Evolutionary conservation across 2,113 vertebrate genomes (phyloP), one percentile per base, ranked within the genome.

Genomic region (Nipponia nippon): DNA sequence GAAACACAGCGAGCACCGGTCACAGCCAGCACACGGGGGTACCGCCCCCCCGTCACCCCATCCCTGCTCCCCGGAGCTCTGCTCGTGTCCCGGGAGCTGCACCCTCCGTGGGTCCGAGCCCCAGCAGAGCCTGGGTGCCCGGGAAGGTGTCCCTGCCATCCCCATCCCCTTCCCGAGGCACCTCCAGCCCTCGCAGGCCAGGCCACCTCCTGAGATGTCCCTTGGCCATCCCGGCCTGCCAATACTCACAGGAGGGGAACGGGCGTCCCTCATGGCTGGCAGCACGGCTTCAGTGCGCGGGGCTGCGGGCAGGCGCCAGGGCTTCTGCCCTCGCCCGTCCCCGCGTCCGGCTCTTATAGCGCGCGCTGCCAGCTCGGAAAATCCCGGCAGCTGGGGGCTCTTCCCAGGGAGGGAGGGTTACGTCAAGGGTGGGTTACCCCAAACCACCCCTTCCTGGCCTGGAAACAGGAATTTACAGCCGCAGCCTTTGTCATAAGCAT

Each of bases 241-340:
- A 7, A 13, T 46, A 90, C 90, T 78, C 87, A 95, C 83, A 2
- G 12, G 16, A 34, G 16, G 11, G 5, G 13, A n/a, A 38, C 9
- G 36, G 12, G 2, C 1, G 17, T 2, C 1, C 3, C 1, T 3
- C 12, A 0, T 1, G 12, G 25, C 38, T 16, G 25, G 10, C 47
- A 27, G 32, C 11, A 6, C 1, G 0, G 19, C 9, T 19, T 38
- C 4, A 0, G n/a, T 0, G n/a, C 0, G 14, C 3, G 3, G 34
- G 21, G 46, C 46, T 40, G 44, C 27, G 1, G 10, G 17, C 8
- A 15, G 8, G 19, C 18, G 70, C n/a, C 50, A 6, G 18, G 26
- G 34, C 30, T 42, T 20, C 61, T 67, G 66, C 6, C 36, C 21
- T 12, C 11, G 7, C 29, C 69, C 0, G 0, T 2, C 3, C 19